Evolutionary conservation across 2,113 vertebrate species (phyloP).

Genomic region (Cygnus atratus): DNA sequence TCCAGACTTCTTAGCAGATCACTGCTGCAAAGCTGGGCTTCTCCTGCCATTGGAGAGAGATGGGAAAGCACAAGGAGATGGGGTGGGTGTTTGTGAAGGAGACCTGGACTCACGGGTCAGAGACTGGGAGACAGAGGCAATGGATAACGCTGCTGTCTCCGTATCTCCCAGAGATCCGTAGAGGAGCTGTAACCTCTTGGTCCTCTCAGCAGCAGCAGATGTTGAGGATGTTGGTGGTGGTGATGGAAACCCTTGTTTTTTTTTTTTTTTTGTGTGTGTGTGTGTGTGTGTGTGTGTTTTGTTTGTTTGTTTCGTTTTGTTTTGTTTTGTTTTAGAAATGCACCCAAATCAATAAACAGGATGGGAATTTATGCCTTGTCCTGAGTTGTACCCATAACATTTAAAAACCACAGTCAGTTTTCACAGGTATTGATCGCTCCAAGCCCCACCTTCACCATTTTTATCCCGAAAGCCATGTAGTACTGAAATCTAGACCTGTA

Average conservation of each 20-base stretch:
- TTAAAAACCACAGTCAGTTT: fast-evolving
- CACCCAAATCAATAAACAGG: not conserved
- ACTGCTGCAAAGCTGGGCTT: not conserved
- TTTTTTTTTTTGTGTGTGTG: no score
- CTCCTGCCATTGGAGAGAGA: not conserved
- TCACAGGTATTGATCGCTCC: not conserved
- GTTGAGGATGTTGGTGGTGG: not conserved
- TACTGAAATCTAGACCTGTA: not conserved
- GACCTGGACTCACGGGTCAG: not conserved
- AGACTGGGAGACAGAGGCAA: not conserved
- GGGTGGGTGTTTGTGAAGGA: not conserved
- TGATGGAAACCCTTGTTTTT: not conserved
- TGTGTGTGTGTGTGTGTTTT: no score
- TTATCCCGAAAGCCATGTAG: not conserved
- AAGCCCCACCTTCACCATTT: not conserved
- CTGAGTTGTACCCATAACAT: not conserved
- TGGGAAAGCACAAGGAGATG: not conserved
- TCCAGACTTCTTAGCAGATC: not conserved
- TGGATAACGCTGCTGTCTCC: not conserved
- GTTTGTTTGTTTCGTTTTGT: no score
- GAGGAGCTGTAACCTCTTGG: not conserved
- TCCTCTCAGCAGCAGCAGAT: not conserved
- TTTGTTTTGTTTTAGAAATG: not conserved
- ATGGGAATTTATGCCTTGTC: not conserved
- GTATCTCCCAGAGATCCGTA: not conserved